Percentiles rank a stretch among this genome's conserved stretches.
Conservation (phyloP, 2,113 vertebrate genomes). For the Bubo scandiacus region DNA sequence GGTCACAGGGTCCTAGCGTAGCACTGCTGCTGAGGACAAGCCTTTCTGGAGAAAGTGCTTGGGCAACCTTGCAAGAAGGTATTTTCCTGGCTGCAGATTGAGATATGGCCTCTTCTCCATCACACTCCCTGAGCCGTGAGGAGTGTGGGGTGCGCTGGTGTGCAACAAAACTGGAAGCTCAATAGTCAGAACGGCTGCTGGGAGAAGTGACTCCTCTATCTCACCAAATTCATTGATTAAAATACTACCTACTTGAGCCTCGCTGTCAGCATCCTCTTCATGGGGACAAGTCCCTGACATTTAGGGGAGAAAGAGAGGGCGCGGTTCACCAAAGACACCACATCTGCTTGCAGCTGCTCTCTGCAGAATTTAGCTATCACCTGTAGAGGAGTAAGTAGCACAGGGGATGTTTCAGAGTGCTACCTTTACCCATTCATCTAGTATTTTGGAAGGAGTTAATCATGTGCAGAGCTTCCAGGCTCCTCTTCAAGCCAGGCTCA, state of each 20-base stretch:
- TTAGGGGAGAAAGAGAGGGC: not conserved
- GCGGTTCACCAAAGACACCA: not conserved
- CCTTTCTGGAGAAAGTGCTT: not conserved
- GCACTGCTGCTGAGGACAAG: not conserved
- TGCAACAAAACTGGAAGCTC: not conserved
- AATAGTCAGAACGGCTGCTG: not conserved
- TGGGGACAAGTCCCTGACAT: not conserved
- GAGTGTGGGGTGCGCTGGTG: not conserved
- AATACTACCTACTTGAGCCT: not conserved
- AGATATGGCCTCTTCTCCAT: not conserved
- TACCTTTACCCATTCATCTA: not conserved
- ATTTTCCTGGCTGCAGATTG: not conserved
- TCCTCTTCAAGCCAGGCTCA: not conserved
- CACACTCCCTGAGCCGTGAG: fast-evolving
- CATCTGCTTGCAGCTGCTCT: not conserved
- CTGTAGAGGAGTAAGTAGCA: not conserved
- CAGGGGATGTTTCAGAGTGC: not conserved
- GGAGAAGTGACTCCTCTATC: not conserved
- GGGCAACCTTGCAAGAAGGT: not conserved
- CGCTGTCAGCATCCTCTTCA: not conserved
- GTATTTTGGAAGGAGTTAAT: not conserved
- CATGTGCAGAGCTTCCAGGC: not conserved
- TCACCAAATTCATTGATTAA: not conserved
- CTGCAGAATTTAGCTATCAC: not conserved
- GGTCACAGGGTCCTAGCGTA: not conserved